Base-by-base conservation (phyloP, 2,888 invertebrate genomes). In the Diarsia dahlii region DNA sequence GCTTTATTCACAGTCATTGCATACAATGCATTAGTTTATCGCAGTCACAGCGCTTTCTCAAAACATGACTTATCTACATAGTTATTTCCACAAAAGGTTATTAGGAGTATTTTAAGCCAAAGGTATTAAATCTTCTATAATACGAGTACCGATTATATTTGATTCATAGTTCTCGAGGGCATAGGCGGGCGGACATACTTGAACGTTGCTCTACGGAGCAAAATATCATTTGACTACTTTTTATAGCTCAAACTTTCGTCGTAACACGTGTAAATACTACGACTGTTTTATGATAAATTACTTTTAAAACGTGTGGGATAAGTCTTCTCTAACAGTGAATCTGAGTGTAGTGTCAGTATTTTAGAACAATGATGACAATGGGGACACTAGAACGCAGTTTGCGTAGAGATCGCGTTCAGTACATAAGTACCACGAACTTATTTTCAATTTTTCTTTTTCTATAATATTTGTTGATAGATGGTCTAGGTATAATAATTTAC, bases 81-180 rank as follows among this genome's bases (percentile, higher is more conserved):
- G 34, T 34, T 70, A 63, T 56, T 46, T 71, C 46, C 46, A 34
- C 12, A 58, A 58, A 34, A 39, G 68, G 20, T 66, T 13, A 23
- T 20, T 50, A 9, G 45, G 13, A 66, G n/a, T 63, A 46, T 74
- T 74, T 74, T 50, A 20, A 80, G 34, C 39, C 1, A 13, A 12
- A 28, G 18, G 50, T 56, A 64, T 65, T 60, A 73, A 80, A 80
- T 80, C 56, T 64, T 80, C 23, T n/a, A 10, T 15, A 62, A 82
- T 52, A 50, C 18, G 39, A 28, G n/a, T 46, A 23, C 56, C 20
- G 15, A 64, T 64, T 68, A 68, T 64, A 65, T 58, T 71, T 68
- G 67, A 78, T 83, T 77, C 78, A 82, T 77, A 10, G 71, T 46
- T 64, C n/a, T 54, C 10, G 13, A 54, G 28, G 64, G 64, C 23